Evolutionary conservation across 2,797 vertebrate genomes (phyloP).

Genomic region (Enteromius thamalakanensis): DNA sequence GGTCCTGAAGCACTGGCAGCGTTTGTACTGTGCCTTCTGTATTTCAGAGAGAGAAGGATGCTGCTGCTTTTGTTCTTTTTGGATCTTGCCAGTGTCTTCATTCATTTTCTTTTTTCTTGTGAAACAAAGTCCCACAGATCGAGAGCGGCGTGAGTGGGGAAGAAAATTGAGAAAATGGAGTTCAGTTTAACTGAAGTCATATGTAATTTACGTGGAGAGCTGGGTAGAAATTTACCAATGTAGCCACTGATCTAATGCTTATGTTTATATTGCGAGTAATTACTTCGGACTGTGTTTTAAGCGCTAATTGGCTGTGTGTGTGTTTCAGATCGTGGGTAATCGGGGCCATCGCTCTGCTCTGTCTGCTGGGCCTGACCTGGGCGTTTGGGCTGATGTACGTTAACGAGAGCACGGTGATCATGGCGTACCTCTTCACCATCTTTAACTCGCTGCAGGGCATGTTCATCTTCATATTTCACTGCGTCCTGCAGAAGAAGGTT

Average conservation of each 20-base stretch:
- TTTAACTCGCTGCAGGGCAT: constrained; percentile 99
- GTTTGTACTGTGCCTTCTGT: not conserved
- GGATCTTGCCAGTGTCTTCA: not conserved
- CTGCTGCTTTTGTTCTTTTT: not conserved
- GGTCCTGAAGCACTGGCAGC: not conserved
- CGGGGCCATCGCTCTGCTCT: constrained; percentile 94
- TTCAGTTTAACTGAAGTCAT: constrained; percentile 6
- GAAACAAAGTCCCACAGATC: not conserved
- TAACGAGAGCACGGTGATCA: constrained; percentile 98
- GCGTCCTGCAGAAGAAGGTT: constrained; percentile 99
- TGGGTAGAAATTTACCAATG: constrained; percentile 8
- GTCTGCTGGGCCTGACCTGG: constrained; percentile 96
- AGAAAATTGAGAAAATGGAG: constrained; percentile 9
- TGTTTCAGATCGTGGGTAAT: constrained; percentile 96
- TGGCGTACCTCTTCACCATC: constrained; percentile 99
- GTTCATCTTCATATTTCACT: constrained; percentile 99
- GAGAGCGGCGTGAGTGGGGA: not conserved
- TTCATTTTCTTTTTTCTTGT: not conserved
- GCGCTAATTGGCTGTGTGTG: not conserved
- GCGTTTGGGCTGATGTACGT: constrained; percentile 99
- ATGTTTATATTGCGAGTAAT: constrained; percentile 11
- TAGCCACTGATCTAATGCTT: not conserved
- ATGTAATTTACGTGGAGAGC: not conserved
- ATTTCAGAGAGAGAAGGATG: not conserved
- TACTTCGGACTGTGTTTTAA: not conserved